phyloP scores from a whole-genome alignment of 2,797 vertebrate genomes.

The Simalia tracyae region DNA sequence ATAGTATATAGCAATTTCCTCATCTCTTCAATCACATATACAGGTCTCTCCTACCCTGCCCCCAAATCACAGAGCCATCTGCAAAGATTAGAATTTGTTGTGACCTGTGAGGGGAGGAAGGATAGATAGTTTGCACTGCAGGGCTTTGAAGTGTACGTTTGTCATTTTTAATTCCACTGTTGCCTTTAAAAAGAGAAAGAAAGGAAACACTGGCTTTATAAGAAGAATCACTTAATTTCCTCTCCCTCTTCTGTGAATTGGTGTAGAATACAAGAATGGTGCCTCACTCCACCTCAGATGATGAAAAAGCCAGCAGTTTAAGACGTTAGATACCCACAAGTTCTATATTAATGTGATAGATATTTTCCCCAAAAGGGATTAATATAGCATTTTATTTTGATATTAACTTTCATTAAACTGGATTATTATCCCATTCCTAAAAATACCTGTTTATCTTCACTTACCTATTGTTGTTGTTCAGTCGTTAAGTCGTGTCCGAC shows the following conservation, averaged over 20 bases:
- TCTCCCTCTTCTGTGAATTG: neutral
- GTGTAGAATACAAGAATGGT: constrained; percentile 26
- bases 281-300: neutral
- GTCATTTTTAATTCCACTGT: constrained; percentile 26
- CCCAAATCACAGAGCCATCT: constrained; percentile 45
- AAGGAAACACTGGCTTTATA: constrained; percentile 14
- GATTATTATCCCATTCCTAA: constrained; percentile 30
- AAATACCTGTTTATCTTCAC: neutral
- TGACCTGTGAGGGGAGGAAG: neutral
- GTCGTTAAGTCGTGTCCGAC: too few species aligned
- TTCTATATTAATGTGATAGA: constrained; percentile 45
- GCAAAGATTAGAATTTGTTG: constrained; percentile 36
- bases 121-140: constrained; percentile 9
- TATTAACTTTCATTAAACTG: constrained; percentile 60
- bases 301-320: constrained; percentile 24
- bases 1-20: neutral
- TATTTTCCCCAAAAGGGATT: constrained; percentile 43
- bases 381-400: constrained; percentile 46
- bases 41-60: neutral
- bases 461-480: too few species aligned
- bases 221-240: constrained; percentile 14
- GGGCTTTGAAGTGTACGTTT: constrained; percentile 24
- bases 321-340: constrained; percentile 12
- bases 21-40: neutral
- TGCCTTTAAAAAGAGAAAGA: constrained; percentile 7